Conservation (phyloP, 2,888 invertebrate species). For the Tiliacea citrago region DNA sequence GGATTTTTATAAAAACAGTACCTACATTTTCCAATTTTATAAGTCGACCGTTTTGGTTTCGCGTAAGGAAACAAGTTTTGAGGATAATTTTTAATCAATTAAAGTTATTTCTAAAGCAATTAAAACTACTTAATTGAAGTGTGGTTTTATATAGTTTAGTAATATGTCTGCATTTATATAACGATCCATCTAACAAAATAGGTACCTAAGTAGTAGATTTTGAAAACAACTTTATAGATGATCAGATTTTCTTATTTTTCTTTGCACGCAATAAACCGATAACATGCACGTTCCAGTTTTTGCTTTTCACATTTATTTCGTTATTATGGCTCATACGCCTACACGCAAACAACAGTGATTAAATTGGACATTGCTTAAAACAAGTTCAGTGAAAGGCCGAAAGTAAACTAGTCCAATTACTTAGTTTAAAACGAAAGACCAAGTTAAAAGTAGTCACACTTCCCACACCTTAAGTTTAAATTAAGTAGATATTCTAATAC, state of each 20-base stretch:
- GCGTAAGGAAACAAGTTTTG: conserved; percentile 7
- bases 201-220: background rate
- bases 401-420: conserved; percentile 51
- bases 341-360: conserved; percentile 34
- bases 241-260: background rate
- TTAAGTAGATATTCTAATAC: background rate
- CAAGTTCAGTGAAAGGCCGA: conserved; percentile 55
- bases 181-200: background rate
- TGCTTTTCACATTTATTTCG: conserved; percentile 23
- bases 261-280: conserved; percentile 27
- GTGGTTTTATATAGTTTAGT: background rate
- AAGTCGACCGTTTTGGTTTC: background rate
- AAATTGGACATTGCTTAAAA: conserved; percentile 34
- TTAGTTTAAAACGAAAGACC: conserved; percentile 8
- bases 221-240: background rate
- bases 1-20: background rate
- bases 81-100: conserved; percentile 1
- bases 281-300: conserved; percentile 11
- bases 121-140: conserved; percentile 5
- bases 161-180: background rate
- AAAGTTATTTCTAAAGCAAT: conserved; percentile 10
- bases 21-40: background rate
- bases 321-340: conserved; percentile 4
- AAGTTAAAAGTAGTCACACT: conserved; percentile 2
- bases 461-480: conserved; percentile 36